These are phyloP conservation scores for Chamaea fasciata DNA, from an alignment of 2,113 vertebrate species.

Conservation along the genomic window DNA sequence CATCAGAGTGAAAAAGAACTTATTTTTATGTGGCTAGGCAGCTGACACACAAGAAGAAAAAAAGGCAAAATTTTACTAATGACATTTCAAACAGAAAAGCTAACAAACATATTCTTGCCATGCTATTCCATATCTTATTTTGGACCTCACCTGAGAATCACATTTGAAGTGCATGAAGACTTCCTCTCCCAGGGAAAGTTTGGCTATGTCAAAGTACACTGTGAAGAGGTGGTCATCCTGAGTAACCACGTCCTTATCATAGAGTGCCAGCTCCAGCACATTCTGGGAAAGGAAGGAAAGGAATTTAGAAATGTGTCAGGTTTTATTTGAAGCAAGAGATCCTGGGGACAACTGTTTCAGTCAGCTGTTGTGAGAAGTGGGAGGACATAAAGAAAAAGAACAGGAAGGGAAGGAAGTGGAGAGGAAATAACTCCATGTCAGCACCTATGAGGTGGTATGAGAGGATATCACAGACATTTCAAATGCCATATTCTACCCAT, in stretches of 20 bases:
- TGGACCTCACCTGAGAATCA: slow-evolving; percentile 25
- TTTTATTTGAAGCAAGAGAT: neutral
- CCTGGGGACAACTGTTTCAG: neutral
- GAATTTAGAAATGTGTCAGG: neutral
- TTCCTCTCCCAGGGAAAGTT: slow-evolving; percentile 55
- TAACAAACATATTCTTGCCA: neutral
- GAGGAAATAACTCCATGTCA: neutral
- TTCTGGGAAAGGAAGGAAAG: slow-evolving; percentile 57
- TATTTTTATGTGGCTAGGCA: neutral
- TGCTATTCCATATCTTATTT: neutral
- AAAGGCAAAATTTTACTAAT: neutral
- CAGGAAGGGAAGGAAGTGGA: neutral
- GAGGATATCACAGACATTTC: neutral
- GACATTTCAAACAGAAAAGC: neutral
- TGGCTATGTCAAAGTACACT: slow-evolving; percentile 69
- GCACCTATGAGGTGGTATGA: neutral
- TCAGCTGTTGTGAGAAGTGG: neutral
- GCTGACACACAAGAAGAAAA: neutral
- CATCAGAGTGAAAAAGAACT: neutral
- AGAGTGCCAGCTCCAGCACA: slow-evolving; percentile 68
- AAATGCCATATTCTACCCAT: neutral
- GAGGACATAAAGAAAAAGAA: neutral
- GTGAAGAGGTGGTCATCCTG: slow-evolving; percentile 75
- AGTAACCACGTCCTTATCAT: slow-evolving; percentile 67
- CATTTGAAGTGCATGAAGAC: slow-evolving; percentile 52